Base-by-base conservation (phyloP, 2,888 invertebrate species). In the Eilema griseolum region DNA sequence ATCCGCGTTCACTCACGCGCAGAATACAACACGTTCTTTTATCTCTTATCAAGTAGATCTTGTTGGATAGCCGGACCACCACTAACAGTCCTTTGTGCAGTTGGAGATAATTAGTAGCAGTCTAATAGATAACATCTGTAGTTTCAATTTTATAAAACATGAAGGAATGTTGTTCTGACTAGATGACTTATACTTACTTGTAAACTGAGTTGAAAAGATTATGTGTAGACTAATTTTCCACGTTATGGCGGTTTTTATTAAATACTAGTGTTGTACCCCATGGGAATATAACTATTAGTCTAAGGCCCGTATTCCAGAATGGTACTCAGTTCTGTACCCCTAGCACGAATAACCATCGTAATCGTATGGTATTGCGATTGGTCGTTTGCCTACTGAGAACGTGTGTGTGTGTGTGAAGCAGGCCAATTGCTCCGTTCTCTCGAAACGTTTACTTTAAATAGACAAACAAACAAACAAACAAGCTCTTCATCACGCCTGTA, bases 41-140 rank as follows among this genome's bases (percentile, higher is more conserved):
- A 81, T 77, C 71, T 59, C 33, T 76, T 83, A 81, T 82, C 77
- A 75, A 62, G 28, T 52, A 37, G 75, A 78, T 77, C 82, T 72
- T 59, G 70, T 71, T 72, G 37, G 67, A 76, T 72, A 69, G 70
- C 61, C 70, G 62, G 52, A 65, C 62, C 33, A 61, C 52, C 57
- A 56, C 37, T 64, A 26, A n/a, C 59, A 37, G 37, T 56, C 61
- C 66, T 70, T 61, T 61, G 60, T 70, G 46, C 28, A 11, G 26
- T 57, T 66, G 23, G 52, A 66, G 20, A 59, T 70, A 70, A 70
- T 66, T 70, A 66, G 61, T 41, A 59, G 41, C 59, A 66, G 62
- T 62, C 23, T 61, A 26, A 20, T 3, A 20, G 61, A 62, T 66
- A 24, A 24, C 10, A 70, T 70, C 61, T 52, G 8, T n/a, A 52